phyloP scores from a whole-genome alignment of 2,797 vertebrate genomes.

The Platyrinchus mystaceus region DNA sequence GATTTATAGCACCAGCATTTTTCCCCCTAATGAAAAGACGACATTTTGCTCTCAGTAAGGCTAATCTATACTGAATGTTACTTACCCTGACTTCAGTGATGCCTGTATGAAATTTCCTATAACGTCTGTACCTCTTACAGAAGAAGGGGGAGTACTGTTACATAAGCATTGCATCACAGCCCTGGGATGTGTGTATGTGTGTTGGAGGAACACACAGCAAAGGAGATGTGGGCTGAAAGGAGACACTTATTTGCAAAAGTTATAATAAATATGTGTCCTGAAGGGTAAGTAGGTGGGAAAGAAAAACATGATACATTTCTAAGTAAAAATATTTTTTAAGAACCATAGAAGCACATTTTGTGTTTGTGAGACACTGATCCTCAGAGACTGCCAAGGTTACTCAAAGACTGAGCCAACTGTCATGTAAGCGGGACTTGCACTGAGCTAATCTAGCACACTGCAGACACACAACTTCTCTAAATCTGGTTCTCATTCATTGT shows the following conservation, averaged over 20 bases:
- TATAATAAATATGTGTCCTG: not conserved
- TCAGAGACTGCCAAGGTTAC: slow-evolving; percentile 60
- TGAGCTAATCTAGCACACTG: slow-evolving; percentile 45
- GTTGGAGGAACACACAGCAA: not conserved
- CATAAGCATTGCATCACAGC: not conserved
- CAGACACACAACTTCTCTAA: slow-evolving; percentile 37
- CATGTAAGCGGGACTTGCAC: slow-evolving; percentile 26
- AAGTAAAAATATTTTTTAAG: slow-evolving; percentile 43
- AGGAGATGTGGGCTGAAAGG: slow-evolving; percentile 6
- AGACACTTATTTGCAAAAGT: not conserved
- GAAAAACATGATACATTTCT: slow-evolving; percentile 8
- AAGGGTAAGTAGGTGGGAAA: slow-evolving; percentile 19
- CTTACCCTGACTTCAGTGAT: not conserved
- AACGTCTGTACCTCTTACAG: not conserved
- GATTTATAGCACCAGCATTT: not conserved
- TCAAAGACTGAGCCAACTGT: slow-evolving; percentile 37
- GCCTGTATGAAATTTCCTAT: not conserved
- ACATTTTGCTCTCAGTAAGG: not conserved
- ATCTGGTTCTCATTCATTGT: slow-evolving; percentile 57
- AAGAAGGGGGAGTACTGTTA: not conserved
- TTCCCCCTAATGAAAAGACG: not conserved
- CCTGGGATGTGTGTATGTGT: not conserved
- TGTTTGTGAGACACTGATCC: slow-evolving; percentile 42
- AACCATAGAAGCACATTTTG: slow-evolving; percentile 36
- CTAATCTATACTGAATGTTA: not conserved